Evolutionary conservation across 2,888 invertebrate species (phyloP).

Genomic region (Eucera pruinosa): DNA sequence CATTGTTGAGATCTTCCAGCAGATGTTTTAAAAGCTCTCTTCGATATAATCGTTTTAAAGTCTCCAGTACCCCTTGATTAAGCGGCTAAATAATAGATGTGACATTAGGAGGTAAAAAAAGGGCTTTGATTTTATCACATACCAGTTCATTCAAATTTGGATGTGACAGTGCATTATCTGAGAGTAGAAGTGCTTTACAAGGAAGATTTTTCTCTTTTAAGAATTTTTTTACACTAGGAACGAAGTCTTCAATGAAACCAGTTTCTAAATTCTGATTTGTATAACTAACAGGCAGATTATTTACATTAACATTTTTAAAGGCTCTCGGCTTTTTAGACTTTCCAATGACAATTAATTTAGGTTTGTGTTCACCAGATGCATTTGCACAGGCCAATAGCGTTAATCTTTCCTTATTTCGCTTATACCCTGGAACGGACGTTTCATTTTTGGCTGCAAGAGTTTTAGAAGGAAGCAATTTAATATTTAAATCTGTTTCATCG

Average conservation of each 20-base stretch:
- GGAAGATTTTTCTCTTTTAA: not conserved
- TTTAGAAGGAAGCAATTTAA: too few species aligned
- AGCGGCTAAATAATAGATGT: not conserved
- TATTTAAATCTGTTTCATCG: too few species aligned
- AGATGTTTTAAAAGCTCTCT: not conserved
- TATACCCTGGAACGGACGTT: not conserved
- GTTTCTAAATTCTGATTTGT: not conserved
- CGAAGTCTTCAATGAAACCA: not conserved
- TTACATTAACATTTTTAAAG: not conserved
- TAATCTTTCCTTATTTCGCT: not conserved
- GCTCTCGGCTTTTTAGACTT: constrained; percentile 2
- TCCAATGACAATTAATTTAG: not conserved
- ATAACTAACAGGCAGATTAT: not conserved
- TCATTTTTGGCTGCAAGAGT: too few species aligned
- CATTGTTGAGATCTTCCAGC: not conserved
- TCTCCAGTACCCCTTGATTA: constrained; percentile 4
- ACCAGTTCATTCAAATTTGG: too few species aligned
- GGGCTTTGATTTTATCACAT: too few species aligned
- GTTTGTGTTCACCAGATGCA: too few species aligned
- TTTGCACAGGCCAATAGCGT: not conserved
- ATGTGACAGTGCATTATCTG: not conserved
- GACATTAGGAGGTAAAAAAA: not conserved
- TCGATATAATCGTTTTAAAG: not conserved
- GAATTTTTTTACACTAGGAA: not conserved
- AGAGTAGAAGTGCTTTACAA: not conserved